phyloP scores from a whole-genome alignment of 2,113 vertebrate species.

The Psilopogon haemacephalus region DNA sequence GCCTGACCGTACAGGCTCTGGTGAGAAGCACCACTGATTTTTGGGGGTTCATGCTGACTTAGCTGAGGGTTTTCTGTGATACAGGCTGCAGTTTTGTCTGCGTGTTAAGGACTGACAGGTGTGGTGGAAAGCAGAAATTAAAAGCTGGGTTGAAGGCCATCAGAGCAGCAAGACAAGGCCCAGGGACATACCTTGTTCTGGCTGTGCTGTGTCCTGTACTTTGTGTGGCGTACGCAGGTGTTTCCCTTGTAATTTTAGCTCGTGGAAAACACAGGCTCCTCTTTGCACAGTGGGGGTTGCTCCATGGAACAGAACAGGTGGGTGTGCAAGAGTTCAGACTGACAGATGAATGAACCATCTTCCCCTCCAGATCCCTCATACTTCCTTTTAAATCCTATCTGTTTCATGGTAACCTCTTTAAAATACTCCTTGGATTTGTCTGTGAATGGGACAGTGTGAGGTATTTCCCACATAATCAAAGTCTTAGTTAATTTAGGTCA shows the following conservation, averaged over 20 bases:
- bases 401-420: neutral
- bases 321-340: neutral
- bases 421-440: neutral
- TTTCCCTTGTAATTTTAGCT: conserved; percentile 44
- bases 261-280: neutral
- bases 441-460: neutral
- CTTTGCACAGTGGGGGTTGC: neutral
- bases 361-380: neutral
- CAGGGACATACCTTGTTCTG: conserved; percentile 1
- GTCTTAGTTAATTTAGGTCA: neutral
- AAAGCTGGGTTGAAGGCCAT: neutral
- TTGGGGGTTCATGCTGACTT: neutral
- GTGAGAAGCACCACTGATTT: neutral
- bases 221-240: conserved; percentile 41
- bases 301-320: conserved; percentile 26
- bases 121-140: neutral
- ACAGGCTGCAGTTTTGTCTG: neutral
- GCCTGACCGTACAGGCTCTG: neutral
- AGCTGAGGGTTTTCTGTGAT: neutral
- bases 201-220: neutral
- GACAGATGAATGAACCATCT: neutral
- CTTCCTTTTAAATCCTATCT: neutral
- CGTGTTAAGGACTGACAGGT: neutral
- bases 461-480: neutral
- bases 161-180: neutral